Conservation (phyloP, 1,140 invertebrate species). For the Drosophila truncata region DNA sequence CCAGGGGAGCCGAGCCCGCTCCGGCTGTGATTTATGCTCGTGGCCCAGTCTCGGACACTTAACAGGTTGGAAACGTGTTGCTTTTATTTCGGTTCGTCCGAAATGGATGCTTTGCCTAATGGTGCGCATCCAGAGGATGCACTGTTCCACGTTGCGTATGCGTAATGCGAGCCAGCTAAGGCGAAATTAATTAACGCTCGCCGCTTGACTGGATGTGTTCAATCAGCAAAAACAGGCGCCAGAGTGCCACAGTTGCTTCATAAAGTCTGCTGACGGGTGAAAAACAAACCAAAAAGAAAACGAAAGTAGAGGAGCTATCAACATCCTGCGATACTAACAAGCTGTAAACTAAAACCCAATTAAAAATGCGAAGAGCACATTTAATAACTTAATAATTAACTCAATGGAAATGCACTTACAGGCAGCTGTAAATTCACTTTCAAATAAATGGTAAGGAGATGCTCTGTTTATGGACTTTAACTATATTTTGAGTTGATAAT, state of each 20-base stretch:
- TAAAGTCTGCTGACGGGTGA: constrained; percentile 10
- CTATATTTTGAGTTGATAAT: background rate
- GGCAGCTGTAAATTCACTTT: background rate
- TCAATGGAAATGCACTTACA: background rate
- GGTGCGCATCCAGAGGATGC: constrained; percentile 13
- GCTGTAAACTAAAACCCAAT: constrained; percentile 6
- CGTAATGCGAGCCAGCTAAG: constrained; percentile 43
- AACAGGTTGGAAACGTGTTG: constrained; percentile 70
- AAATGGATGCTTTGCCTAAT: constrained; percentile 31
- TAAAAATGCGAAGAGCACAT: constrained; percentile 11
- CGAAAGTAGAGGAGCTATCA: constrained; percentile 14
- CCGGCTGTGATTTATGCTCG: constrained; percentile 72
- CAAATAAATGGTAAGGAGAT: background rate
- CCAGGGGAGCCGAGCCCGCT: constrained; percentile 45
- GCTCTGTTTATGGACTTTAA: background rate
- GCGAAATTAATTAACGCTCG: constrained; percentile 57
- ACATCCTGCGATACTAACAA: constrained; percentile 22
- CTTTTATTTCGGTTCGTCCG: constrained; percentile 46
- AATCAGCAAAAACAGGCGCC: constrained; percentile 37
- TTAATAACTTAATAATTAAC: constrained; percentile 1
- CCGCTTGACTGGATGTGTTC: constrained; percentile 17
- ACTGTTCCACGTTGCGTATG: constrained; percentile 62
- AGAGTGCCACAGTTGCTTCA: constrained; percentile 20
- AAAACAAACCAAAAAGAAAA: background rate
- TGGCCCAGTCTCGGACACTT: constrained; percentile 72